Evolutionary conservation across 2,888 invertebrate species (phyloP).

Genomic region (Atethmia centrago): DNA sequence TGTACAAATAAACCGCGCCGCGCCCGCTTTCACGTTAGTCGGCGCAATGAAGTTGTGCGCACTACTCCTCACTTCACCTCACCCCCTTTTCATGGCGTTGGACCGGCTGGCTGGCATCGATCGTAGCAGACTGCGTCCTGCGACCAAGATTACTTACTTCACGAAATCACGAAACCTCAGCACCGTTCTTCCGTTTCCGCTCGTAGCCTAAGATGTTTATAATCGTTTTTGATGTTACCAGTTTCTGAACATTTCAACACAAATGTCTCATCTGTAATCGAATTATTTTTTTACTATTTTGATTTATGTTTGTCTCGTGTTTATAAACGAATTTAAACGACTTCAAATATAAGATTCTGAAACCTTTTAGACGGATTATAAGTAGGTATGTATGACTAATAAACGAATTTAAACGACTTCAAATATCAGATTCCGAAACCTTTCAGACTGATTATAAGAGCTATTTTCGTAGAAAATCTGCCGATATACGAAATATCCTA

Average conservation of each 20-base stretch:
- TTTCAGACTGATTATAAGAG: too few species aligned
- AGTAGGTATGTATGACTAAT: too few species aligned
- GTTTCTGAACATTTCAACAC: background rate
- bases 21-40: conserved; percentile 70
- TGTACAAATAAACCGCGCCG: conserved; percentile 57
- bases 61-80: conserved; percentile 73
- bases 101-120: conserved; percentile 79
- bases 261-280: background rate
- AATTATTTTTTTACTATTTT: background rate
- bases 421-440: too few species aligned
- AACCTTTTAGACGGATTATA: background rate
- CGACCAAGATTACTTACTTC: conserved; percentile 52
- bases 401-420: too few species aligned
- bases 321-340: background rate
- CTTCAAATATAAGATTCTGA: background rate
- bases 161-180: conserved; percentile 32
- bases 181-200: conserved; percentile 27
- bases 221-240: background rate
- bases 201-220: conserved; percentile 5
- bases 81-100: conserved; percentile 64
- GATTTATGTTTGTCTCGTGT: background rate
- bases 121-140: conserved; percentile 76
- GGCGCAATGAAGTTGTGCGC: conserved; percentile 82
- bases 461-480: background rate
- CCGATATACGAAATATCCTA: background rate